Evolutionary conservation across 2,113 vertebrate species (phyloP).

Genomic region (Nannobrachium achirus): DNA sequence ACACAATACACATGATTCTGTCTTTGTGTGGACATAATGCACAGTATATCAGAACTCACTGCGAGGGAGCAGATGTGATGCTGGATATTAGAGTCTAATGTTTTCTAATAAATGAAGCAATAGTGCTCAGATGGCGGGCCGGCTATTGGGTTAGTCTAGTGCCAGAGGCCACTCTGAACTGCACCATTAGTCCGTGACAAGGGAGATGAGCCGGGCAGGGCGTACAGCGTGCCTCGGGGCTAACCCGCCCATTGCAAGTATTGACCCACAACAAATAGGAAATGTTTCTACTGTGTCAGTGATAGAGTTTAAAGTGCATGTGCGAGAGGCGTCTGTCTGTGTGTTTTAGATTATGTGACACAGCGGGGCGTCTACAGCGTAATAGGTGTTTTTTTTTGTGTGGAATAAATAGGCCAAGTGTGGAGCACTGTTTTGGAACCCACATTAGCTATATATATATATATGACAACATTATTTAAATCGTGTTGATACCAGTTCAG

Average conservation of each 20-base stretch:
- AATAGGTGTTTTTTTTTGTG: slow-evolving; percentile 8
- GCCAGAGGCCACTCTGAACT: slow-evolving; percentile 64
- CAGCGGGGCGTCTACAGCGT: slow-evolving; percentile 11
- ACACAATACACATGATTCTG: background rate
- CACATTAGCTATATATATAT: slow-evolving; percentile 32
- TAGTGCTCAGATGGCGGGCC: slow-evolving; percentile 53
- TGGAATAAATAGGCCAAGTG: slow-evolving; percentile 48
- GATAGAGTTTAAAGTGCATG: slow-evolving; percentile 14
- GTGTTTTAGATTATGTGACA: background rate
- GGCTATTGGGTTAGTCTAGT: slow-evolving; percentile 63
- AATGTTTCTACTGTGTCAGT: slow-evolving; percentile 34
- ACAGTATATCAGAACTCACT: slow-evolving; percentile 16
- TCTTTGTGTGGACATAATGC: background rate
- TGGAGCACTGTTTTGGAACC: slow-evolving; percentile 34
- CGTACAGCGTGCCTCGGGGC: slow-evolving; percentile 41
- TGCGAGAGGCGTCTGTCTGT: background rate
- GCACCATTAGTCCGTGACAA: slow-evolving; percentile 47
- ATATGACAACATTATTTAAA: slow-evolving; percentile 54
- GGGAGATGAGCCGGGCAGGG: slow-evolving; percentile 52
- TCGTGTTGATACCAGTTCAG: slow-evolving; percentile 10
- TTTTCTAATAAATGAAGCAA: slow-evolving; percentile 67
- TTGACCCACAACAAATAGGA: slow-evolving; percentile 52
- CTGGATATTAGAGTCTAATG: slow-evolving; percentile 51
- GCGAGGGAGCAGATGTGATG: slow-evolving; percentile 52
- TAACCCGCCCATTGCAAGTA: slow-evolving; percentile 44